Evolutionary conservation across 1,140 invertebrate genomes (phyloP).

Genomic region (Coenobita brevimanus): DNA sequence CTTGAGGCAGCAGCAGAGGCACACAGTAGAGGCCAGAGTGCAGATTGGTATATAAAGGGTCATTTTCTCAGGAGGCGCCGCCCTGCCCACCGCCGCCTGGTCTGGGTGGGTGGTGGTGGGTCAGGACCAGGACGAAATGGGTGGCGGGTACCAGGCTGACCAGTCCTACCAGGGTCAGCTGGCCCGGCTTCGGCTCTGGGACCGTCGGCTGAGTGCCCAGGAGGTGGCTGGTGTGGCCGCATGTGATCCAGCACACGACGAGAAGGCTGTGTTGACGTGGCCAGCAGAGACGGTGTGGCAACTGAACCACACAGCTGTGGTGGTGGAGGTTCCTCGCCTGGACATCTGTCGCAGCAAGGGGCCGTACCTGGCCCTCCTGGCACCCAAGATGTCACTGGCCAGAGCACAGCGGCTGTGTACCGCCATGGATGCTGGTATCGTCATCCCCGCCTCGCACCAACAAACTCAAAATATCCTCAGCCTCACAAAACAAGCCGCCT

Average conservation of each 20-base stretch:
- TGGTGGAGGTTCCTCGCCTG: conserved; percentile 1
- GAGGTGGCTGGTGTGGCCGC: conserved; percentile 7
- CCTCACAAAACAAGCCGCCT: background rate
- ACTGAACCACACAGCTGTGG: conserved; percentile 26
- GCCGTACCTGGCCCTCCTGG: conserved; percentile 2
- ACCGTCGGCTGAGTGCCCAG: background rate
- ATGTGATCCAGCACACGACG: background rate
- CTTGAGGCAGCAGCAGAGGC: too few species aligned
- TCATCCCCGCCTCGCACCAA: background rate
- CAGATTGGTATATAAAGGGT: background rate
- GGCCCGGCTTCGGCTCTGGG: conserved; percentile 17
- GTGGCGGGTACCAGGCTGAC: conserved; percentile 37
- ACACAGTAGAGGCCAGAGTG: too few species aligned
- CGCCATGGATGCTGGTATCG: background rate
- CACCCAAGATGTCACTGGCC: background rate
- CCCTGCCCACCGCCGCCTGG: background rate
- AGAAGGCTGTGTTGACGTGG: background rate
- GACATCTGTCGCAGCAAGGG: conserved; percentile 9
- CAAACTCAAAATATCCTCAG: background rate
- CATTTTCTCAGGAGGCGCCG: background rate
- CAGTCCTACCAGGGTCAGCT: conserved; percentile 22
- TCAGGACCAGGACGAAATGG: conserved; percentile 34
- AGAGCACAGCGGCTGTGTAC: conserved; percentile 17
- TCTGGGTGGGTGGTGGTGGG: conserved; percentile 33
- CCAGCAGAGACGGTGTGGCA: background rate